phyloP scores from a whole-genome alignment of 2,797 vertebrate species.

The Staurois parvus region DNA sequence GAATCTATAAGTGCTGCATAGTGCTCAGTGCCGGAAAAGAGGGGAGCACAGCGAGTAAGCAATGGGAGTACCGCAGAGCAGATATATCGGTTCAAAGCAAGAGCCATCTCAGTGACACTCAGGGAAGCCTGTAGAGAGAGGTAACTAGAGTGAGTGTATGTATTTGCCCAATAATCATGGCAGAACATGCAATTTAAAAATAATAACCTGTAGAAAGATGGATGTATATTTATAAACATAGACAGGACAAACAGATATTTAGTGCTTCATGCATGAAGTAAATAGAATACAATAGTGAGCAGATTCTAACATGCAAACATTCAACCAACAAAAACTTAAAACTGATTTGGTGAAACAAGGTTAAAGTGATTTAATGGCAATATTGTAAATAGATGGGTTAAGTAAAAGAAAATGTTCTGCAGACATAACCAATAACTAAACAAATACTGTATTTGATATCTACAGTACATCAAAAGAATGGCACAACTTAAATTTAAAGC shows the following conservation, averaged over 20 bases:
- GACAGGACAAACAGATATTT: too few relatives aligned
- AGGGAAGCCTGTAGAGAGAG: slow-evolving; percentile 83
- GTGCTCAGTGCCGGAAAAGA: slow-evolving; percentile 94
- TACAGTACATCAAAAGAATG: too few relatives aligned
- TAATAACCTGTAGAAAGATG: too few relatives aligned
- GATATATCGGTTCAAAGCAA: slow-evolving; percentile 94
- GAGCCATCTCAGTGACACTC: slow-evolving; percentile 92
- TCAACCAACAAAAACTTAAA: neutral
- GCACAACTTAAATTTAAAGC: too few relatives aligned
- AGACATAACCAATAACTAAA: too few relatives aligned
- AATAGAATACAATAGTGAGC: neutral
- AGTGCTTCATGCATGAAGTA: too few relatives aligned
- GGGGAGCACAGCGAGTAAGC: slow-evolving; percentile 93
- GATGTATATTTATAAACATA: too few relatives aligned
- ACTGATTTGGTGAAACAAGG: neutral
- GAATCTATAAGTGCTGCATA: slow-evolving; percentile 91
- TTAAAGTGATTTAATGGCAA: too few relatives aligned
- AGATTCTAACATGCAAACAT: neutral
- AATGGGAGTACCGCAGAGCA: slow-evolving; percentile 94
- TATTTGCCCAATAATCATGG: neutral
- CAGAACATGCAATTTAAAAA: neutral
- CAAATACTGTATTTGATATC: too few relatives aligned
- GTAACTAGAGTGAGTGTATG: neutral
- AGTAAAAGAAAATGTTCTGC: too few relatives aligned
- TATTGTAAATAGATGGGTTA: too few relatives aligned